Conservation (phyloP, 2,888 invertebrate species). For the Melanostoma mellinum region DNA sequence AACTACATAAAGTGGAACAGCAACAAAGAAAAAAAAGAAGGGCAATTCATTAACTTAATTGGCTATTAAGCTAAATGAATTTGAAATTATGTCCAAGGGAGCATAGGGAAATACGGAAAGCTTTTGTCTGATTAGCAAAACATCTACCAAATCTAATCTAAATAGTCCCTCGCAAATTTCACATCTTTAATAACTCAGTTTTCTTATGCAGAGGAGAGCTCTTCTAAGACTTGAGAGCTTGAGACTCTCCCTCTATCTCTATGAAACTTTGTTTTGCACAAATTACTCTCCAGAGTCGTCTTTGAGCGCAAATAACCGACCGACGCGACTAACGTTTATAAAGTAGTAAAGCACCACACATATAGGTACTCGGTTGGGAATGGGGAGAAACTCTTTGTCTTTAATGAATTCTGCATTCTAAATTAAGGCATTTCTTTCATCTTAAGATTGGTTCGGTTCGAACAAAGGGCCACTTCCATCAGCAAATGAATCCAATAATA, state of each 20-base stretch:
- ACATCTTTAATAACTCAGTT: conserved; percentile 52
- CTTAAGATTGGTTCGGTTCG: conserved; percentile 5
- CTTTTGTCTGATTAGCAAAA: conserved; percentile 67
- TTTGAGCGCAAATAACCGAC: conserved; percentile 3
- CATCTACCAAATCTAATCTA: conserved; percentile 54
- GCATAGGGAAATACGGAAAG: conserved; percentile 46
- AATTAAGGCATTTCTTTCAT: conserved; percentile 47
- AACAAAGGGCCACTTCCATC: too few species aligned
- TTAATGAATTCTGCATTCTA: conserved; percentile 55
- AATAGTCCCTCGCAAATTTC: conserved; percentile 33
- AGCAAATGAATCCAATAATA: too few species aligned
- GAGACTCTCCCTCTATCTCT: conserved; percentile 8
- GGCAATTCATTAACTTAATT: conserved; percentile 68
- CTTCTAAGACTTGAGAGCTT: background rate
- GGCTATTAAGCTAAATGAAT: conserved; percentile 68
- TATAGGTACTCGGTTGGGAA: background rate
- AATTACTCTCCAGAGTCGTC: conserved; percentile 43
- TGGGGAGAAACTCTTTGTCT: background rate
- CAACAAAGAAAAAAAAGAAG: conserved; percentile 28
- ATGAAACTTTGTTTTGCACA: conserved; percentile 52
- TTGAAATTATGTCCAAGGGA: conserved; percentile 64
- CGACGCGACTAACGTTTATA: background rate
- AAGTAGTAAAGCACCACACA: conserved; percentile 18
- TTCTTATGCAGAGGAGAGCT: conserved; percentile 28
- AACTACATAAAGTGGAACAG: conserved; percentile 47